Percentiles rank a stretch among this genome's conserved stretches.
These are phyloP conservation scores for Phyllostomus hastatus DNA, from an alignment of 2,113 vertebrate genomes.

Conservation along the genomic window DNA sequence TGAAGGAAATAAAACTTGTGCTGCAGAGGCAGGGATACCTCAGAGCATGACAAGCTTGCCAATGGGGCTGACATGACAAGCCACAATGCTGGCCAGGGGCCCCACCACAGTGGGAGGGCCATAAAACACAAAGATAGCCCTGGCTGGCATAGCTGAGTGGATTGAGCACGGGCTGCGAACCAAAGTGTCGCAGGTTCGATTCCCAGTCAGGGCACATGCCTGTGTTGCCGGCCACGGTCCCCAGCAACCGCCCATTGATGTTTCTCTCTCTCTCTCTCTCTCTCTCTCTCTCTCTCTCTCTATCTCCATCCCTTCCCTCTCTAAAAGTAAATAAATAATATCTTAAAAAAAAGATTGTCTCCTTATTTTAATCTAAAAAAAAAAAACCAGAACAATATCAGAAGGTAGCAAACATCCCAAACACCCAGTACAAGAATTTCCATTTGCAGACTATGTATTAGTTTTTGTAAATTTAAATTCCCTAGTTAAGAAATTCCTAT, in stretches of 20 bases:
- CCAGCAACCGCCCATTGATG: too few species aligned
- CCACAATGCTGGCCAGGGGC: slow-evolving; percentile 56
- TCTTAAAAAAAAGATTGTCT: too few species aligned
- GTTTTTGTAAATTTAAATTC: neutral
- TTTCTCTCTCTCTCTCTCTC: too few species aligned
- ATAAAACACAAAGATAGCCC: slow-evolving; percentile 56
- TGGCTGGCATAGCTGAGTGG: too few species aligned
- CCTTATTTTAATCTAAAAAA: too few species aligned
- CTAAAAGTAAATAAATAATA: too few species aligned
- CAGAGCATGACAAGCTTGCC: slow-evolving; percentile 60
- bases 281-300: too few species aligned
- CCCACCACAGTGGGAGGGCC: slow-evolving; percentile 53
- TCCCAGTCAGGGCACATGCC: too few species aligned
- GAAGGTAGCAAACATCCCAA: slow-evolving; percentile 72
- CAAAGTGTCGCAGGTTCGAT: too few species aligned
- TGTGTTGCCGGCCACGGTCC: too few species aligned
- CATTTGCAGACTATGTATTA: slow-evolving; percentile 34
- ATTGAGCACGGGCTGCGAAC: too few species aligned
- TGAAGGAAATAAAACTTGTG: slow-evolving; percentile 74
- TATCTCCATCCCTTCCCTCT: too few species aligned
- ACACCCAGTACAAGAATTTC: slow-evolving; percentile 59
- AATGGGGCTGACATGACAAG: slow-evolving; percentile 51
- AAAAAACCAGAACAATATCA: neutral
- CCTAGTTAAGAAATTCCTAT: neutral
- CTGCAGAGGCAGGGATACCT: slow-evolving; percentile 53